Base-by-base conservation (phyloP, 2,888 invertebrate genomes). In the Polydrusus pterygomalis region DNA sequence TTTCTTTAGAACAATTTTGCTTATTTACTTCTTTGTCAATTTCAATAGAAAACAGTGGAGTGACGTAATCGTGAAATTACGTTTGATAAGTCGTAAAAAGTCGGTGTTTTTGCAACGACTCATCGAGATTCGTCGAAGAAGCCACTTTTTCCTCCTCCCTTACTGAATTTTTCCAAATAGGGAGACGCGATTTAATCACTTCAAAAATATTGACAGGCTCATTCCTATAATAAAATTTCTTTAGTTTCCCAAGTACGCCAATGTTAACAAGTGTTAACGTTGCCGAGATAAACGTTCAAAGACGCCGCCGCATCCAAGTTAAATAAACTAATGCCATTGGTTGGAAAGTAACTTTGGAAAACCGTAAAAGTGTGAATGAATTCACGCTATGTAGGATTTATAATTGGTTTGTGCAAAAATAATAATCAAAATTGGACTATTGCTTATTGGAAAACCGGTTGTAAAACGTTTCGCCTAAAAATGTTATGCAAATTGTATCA, bases 391-490 rank as follows among this genome's bases (percentile, higher is more conserved):
- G 20, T 65, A 56, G 17, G 64, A 45, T 56, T 54, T 56, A 43
- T 72, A 72, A 72, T 72, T 72, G 71, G 71, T 72, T 72, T 60
- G 30, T 20, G 43, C 54, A 64, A 64, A 72, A 34, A 64, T 56
- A 72, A 72, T 64, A 72, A 72, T 54, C 64, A 72, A 72, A 64
- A 54, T 40, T 47, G 20, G 20, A 15, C 10, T 15, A 58, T 60
- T 69, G 69, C 60, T 69, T 69, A 60, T 69, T 69, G 47, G 69
- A 69, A 69, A 38, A n/a, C 51, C 6, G 67, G 13, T 40, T 54
- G 54, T 38, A 65, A 65, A 65, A 51, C 51, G 49, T 47, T 64
- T 47, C 2, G 38, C 18, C 18, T 17, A 17, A 17, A 20, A 18
- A 20, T 51, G 20, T 20, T 49, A 45, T 45, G 13, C n/a, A 45